Base-by-base conservation (phyloP, 1,140 invertebrate genomes). In the Neelides sp. region DNA sequence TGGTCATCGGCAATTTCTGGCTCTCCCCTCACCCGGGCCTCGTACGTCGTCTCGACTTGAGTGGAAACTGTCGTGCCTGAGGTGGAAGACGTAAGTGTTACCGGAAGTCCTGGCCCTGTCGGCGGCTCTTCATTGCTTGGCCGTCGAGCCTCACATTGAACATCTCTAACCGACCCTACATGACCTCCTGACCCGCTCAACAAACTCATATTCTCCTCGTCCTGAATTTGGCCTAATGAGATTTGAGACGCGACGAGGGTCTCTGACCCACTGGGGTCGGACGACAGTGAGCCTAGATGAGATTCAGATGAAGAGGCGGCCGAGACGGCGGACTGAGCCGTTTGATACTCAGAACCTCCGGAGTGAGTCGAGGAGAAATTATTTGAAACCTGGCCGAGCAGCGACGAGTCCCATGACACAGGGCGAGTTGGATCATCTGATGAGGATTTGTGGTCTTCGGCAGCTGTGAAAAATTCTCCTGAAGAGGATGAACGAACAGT, bases 321-420 rank as follows among this genome's bases (percentile, higher is more conserved):
- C 2, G 47, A 51, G 7, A 32, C 56, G 2, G 51, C 52, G 41
- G 48, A 83, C 32, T 82, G 64, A 19, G 87, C 87, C 5, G 85
- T 89, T 64, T 91, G 86, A 65, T 91, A 93, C 63, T 93, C 89
- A 3, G 85, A 88, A 3, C 79, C 76, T 58, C 80, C 66, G 4
- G 48, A 47, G 8, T 40, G 42, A 1, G 45, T 42, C 1, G 50
- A 39, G 1, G 50, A 34, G 20, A 50, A 50, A 41, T 50, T 54
- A 19, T 50, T 51, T 10, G 56, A 58, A 4, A 58, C 56, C 40
- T 58, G 48, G 8, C 51, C 55, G 5, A 58, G 55, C 22, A 58
- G 35, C 2, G 55, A 58, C 0, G 55, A 58, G 26, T 58, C 55
- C 55, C 55, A 58, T 3, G 55, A 58, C 51, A 54, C 54, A 24